Evolutionary conservation across 2,888 invertebrate species (phyloP).

Genomic region (Melieria crassipennis): DNA sequence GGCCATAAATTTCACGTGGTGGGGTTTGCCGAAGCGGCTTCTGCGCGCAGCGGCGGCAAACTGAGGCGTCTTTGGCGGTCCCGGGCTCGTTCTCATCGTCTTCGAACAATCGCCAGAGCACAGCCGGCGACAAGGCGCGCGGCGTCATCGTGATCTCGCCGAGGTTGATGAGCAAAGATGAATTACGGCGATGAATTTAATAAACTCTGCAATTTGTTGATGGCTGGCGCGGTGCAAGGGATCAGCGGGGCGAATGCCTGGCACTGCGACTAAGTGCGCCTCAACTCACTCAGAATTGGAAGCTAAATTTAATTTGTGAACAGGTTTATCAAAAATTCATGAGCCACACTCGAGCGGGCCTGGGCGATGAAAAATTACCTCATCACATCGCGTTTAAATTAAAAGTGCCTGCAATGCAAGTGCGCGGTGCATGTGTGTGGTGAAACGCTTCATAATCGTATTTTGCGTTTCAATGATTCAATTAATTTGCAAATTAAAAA

Average conservation of each 20-base stretch:
- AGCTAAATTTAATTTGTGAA: slow-evolving; percentile 46
- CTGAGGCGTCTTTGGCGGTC: slow-evolving; percentile 37
- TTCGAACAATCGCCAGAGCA: background rate
- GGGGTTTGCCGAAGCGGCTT: slow-evolving; percentile 28
- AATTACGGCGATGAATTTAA: slow-evolving; percentile 48
- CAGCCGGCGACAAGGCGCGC: background rate
- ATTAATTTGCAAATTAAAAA: slow-evolving; percentile 32
- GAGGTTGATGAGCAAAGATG: slow-evolving; percentile 44
- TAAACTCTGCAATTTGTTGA: slow-evolving; percentile 46
- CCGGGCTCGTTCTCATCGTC: background rate
- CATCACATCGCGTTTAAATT: slow-evolving; percentile 34
- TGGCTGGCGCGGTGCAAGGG: background rate
- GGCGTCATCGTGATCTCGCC: slow-evolving; percentile 23
- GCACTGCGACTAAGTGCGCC: background rate
- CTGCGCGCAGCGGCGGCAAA: slow-evolving; percentile 25
- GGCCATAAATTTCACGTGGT: slow-evolving; percentile 42
- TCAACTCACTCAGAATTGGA: slow-evolving; percentile 39
- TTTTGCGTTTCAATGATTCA: slow-evolving; percentile 26
- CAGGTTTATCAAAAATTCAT: slow-evolving; percentile 42
- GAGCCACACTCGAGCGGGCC: slow-evolving; percentile 8
- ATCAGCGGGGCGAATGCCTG: background rate
- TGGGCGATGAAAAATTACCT: slow-evolving; percentile 37
- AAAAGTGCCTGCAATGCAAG: slow-evolving; percentile 16
- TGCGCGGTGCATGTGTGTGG: background rate
- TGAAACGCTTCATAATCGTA: background rate